Evolutionary conservation across 64 coral and sea anemone genomes (phyloP).

Genomic region (Hydrozoanthus tunicans): DNA sequence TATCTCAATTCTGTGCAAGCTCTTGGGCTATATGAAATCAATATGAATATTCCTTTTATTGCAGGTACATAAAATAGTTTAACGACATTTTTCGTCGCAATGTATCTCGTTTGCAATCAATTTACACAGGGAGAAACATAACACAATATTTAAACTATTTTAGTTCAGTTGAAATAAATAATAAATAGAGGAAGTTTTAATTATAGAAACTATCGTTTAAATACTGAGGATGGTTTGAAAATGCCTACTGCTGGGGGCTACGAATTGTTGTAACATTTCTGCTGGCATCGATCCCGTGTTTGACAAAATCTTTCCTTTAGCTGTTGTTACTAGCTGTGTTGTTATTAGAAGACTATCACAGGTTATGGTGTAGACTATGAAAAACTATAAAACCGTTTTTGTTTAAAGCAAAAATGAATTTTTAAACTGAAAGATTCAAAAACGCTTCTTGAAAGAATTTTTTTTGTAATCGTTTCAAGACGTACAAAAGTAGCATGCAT

Average conservation of each 20-base stretch:
- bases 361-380: no score
- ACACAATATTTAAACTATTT: not conserved
- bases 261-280: not conserved
- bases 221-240: conserved; percentile 5
- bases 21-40: not conserved
- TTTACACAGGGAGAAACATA: not conserved
- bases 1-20: not conserved
- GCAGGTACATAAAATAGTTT: not conserved
- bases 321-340: not conserved
- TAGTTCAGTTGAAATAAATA: conserved; percentile 31
- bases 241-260: conserved; percentile 1
- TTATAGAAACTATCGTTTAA: conserved; percentile 46
- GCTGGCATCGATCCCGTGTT: not conserved
- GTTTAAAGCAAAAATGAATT: no score
- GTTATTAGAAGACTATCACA: no score
- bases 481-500: no score
- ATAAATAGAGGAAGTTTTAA: conserved; percentile 46
- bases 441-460: no score
- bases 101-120: not conserved
- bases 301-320: not conserved
- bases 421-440: no score
- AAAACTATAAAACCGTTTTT: no score
- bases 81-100: not conserved
- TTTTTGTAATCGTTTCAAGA: no score
- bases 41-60: not conserved